A percentile compares a stretch with the other conserved stretches of the same genome.
These are phyloP conservation scores for Caenorhabditis sp. DNA, from an alignment of 2,888 invertebrate species.

Conservation along the genomic window DNA sequence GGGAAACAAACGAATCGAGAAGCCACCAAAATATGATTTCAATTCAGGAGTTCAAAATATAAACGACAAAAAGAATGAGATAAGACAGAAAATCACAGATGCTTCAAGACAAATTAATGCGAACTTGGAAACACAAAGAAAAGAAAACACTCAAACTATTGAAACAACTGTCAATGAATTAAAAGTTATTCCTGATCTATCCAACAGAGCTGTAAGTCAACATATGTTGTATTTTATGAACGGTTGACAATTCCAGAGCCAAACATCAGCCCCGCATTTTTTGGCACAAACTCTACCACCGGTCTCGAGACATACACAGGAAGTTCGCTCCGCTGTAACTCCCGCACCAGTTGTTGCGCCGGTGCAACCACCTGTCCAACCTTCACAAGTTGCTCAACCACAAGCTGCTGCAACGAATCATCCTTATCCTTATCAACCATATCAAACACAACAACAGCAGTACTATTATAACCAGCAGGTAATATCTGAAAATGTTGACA, in stretches of 20 bases:
- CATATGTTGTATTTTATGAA: too few relatives aligned
- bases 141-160: background rate
- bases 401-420: background rate
- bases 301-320: slow-evolving; percentile 15
- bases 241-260: too few relatives aligned
- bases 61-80: slow-evolving; percentile 36
- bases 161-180: slow-evolving; percentile 4
- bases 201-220: background rate
- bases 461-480: slow-evolving; percentile 10
- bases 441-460: slow-evolving; percentile 13
- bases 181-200: slow-evolving; percentile 5
- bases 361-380: background rate
- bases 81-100: slow-evolving; percentile 37
- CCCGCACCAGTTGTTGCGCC: background rate
- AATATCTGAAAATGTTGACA: slow-evolving; percentile 11
- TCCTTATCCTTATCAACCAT: slow-evolving; percentile 1
- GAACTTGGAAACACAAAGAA: slow-evolving; percentile 25
- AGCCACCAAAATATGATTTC: slow-evolving; percentile 50
- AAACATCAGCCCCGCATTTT: background rate
- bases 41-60: slow-evolving; percentile 50
- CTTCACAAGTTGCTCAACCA: slow-evolving; percentile 6
- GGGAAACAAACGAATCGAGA: slow-evolving; percentile 39
- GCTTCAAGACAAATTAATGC: slow-evolving; percentile 34
- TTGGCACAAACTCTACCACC: background rate
- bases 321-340: slow-evolving; percentile 12